A percentile compares a stretch with the other conserved stretches of the same genome.
phyloP scores from a whole-genome alignment of 2,797 vertebrate species.

The Florisuga fusca region DNA sequence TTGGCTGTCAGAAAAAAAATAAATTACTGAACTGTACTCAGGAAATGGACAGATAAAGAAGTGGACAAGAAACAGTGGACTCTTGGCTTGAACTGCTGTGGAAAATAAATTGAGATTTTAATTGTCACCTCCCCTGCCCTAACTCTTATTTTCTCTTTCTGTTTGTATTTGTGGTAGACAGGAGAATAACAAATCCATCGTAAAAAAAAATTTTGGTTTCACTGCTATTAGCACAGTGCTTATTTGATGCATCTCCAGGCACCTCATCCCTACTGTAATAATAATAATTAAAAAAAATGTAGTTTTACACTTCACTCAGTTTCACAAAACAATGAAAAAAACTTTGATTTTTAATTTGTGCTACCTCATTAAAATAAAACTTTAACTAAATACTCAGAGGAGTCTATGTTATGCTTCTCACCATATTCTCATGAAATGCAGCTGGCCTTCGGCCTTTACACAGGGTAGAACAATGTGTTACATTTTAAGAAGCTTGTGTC shows the following conservation, averaged over 20 bases:
- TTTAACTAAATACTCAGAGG: neutral
- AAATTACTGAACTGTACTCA: neutral
- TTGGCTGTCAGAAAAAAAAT: neutral
- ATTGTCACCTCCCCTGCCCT: neutral
- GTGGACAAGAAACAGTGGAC: neutral
- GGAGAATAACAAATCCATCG: neutral
- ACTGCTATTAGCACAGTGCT: neutral
- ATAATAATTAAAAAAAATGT: neutral
- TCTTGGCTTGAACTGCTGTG: neutral
- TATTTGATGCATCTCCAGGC: neutral
- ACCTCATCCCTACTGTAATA: neutral
- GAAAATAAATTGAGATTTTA: neutral
- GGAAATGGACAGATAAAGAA: neutral
- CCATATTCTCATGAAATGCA: neutral
- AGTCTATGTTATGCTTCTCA: neutral
- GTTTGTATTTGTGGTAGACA: neutral
- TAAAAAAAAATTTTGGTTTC: neutral
- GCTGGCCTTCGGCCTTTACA: neutral
- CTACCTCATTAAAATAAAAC: neutral
- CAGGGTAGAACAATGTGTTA: neutral
- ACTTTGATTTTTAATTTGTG: neutral
- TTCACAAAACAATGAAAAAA: neutral
- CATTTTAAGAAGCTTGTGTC: neutral
- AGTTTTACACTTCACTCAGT: neutral
- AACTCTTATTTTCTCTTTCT: neutral